Evolutionary conservation across 2,113 vertebrate species (phyloP), one percentile per base, ranked within the genome.

Genomic region (Pithys albifrons): DNA sequence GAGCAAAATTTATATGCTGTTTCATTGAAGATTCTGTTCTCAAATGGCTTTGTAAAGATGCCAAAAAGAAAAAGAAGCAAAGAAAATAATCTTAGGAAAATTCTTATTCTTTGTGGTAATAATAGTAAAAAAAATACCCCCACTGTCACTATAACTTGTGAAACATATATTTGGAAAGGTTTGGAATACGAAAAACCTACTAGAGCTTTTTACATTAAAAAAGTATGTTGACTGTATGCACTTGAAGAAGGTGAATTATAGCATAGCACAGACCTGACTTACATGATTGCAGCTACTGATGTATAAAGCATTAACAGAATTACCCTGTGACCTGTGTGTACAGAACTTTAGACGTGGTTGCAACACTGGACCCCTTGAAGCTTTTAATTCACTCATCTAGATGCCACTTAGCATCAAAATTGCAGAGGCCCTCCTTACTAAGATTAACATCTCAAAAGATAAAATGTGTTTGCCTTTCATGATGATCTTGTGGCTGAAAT

Each of bases 161-260:
- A 79, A 76, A 41, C 0, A 15, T 16, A 12, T 4, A 18, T n/a
- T 74, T 76, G n/a, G 9, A 9, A 52, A 20, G 5, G 39, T 86
- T 57, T 75, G 1, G 6, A 33, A 58, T 55, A 15, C 5, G 2
- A 35, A 62, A 14, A 77, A 64, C 7, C 25, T 70, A 39, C 7
- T 70, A 55, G 33, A 70, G 14, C 3, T 3, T 20, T 67, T 69
- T 31, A 35, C 1, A 5, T 54, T 27, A 69, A 69, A 78, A 85
- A 52, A 19, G 8, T 35, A 39, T 1, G 2, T 45, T 84, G 2
- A 22, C 12, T 29, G 2, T 18, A 62, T n/a, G 25, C 2, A 1
- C 4, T 54, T 79, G 11, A 58, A 70, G n/a, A 54, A 69, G 3
- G 3, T 41, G 7, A 65, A 67, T 14, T 22, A 45, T 2, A 49